Evolutionary conservation across 2,797 vertebrate species (phyloP), one percentile per base, ranked within the genome.

Genomic region (Australoheros facetus): DNA sequence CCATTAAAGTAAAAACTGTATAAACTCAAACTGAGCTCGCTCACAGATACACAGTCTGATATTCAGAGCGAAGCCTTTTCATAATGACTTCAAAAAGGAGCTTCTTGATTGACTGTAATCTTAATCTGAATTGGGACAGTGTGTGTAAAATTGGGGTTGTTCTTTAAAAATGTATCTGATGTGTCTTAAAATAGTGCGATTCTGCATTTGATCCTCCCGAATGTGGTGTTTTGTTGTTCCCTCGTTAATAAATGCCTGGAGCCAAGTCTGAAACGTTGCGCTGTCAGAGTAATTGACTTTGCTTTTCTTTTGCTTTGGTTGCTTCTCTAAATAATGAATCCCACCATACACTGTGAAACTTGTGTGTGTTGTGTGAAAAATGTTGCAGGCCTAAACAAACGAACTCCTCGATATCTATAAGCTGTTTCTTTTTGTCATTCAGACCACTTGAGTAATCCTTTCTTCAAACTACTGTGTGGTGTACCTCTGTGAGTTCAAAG

Each of bases 141-240:
- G 21, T 75, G 37, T 73, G 60, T 70, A 74, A 87, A 84, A 84
- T 57, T 12, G 4, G 75, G 56, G 17, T 69, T 75, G 13, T 42
- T 45, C 19, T 80, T 88, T 54, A 83, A 88, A 84, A 82, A 82
- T 90, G 80, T 73, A 86, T 85, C 7, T 19, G 10, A 57, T 66
- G 11, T 16, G 70, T 58, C 64, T 78, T 28, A 75, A 83, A 79
- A 80, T 37, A 51, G 28, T 79, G 21, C 39, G 34, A 85, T 75
- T 64, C 66, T 73, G 34, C 37, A 16, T 80, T 81, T 84, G 60
- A 88, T 83, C 70, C 78, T 45, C 71, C 42, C 17, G 71, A 57
- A 78, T 6, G 10, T 42, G 11, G 23, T 19, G 17, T 73, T 82
- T 87, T 82, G 59, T 75, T 58, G 45, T 71, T 79, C 77, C 48